Base-by-base conservation (phyloP, 2,888 invertebrate species). In the Cepaea hortensis region DNA sequence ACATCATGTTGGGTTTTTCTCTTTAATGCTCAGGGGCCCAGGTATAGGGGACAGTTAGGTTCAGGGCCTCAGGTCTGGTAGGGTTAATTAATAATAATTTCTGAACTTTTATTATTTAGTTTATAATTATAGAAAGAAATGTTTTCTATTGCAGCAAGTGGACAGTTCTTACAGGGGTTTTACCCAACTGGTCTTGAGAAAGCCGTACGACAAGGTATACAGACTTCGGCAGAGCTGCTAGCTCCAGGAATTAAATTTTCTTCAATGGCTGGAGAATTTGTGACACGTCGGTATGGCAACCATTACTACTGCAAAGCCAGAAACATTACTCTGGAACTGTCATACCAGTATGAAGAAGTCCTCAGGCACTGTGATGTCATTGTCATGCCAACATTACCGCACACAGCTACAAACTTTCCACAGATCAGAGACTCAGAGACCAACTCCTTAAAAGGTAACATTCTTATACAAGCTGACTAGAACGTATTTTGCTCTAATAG, bases 351-450 rank as follows among this genome's bases (percentile, higher is more conserved):
- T 77, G 89, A 93, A 72, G 85, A 89, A 20, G 89, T 87, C 11
- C 88, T 93, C 75, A 81, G 88, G 48, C 85, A 89, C 23, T 91
- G 89, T 87, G 92, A 93, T 81, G 91, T 92, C 76, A 84, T 93
- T 18, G 86, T 93, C 20, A 91, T 92, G 91, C 92, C 93, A 35
- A 93, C 93, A 18, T 70, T 90, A 50, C 88, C 90, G 13, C 88
- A 81, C 72, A 87, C 86, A 23, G 89, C 90, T 15, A 70, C 88
- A 1, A 89, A 87, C 50, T 83, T 90, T 9, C 89, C 90, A 0
- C 73, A 46, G 18, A 48, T 48, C 20, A 62, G n/a, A n/a, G 76
- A n/a, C 48, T n/a, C 72, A 6, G 72, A 73, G 11, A 11, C 35
- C 61, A 55, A 72, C 50, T 73, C 83, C 9, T 55, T 55, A 73